These are phyloP conservation scores for Pelagia noctiluca DNA, from an alignment of 30 jellyfish, hydroid and myxozoan genomes.

Conservation along the genomic window DNA sequence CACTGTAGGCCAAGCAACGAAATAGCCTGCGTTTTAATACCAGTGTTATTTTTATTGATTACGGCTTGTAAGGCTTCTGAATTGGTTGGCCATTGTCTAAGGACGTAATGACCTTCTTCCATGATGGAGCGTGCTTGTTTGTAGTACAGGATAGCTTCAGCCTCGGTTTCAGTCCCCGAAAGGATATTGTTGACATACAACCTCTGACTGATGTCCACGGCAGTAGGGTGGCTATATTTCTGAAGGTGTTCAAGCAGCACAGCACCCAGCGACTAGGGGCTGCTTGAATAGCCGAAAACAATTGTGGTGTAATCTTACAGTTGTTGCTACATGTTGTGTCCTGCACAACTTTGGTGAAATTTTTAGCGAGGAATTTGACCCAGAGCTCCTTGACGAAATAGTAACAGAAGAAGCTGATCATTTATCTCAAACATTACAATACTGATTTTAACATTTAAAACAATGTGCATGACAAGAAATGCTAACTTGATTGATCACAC, in stretches of 20 bases:
- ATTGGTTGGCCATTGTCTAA: conserved; percentile 20
- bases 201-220: conserved; percentile 40
- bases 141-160: conserved; percentile 11
- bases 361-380: no score
- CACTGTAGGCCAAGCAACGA: conserved; percentile 20
- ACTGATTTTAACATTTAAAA: no score
- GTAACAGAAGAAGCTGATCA: no score
- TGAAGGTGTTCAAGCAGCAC: conserved; percentile 36
- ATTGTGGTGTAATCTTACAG: conserved; percentile 47
- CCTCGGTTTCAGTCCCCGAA: conserved; percentile 38
- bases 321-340: no score
- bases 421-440: no score
- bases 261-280: conserved; percentile 59
- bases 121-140: not conserved
- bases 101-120: conserved; percentile 4
- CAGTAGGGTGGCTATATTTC: conserved; percentile 3
- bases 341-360: no score
- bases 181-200: conserved; percentile 46
- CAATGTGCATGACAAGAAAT: no score
- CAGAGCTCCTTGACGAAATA: no score
- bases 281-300: conserved; percentile 58
- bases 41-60: not conserved
- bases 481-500: no score
- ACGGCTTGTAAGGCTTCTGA: not conserved
- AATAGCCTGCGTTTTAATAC: not conserved